Conservation (phyloP, 2,888 invertebrate genomes). For the Drosophila conformis region DNA sequence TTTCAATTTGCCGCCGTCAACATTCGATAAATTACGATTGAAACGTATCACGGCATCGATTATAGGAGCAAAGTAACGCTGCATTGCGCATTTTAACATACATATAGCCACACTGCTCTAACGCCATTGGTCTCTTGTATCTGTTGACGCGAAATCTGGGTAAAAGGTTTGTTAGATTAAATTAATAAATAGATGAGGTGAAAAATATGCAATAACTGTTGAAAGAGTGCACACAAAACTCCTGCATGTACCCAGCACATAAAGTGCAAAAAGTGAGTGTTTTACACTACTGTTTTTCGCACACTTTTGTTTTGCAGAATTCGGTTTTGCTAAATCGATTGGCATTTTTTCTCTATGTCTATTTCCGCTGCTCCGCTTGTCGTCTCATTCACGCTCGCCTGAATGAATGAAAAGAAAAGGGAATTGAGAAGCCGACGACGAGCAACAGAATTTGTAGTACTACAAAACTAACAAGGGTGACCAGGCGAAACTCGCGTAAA, state of each 20-base stretch:
- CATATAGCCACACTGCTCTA: conserved; percentile 59
- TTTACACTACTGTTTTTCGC: conserved; percentile 15
- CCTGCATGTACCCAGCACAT: conserved; percentile 24
- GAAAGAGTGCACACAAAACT: conserved; percentile 6
- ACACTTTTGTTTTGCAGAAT: conserved; percentile 37
- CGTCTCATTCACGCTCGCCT: conserved; percentile 50
- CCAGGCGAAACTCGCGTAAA: conserved; percentile 47
- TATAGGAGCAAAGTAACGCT: conserved; percentile 9
- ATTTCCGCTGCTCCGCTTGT: conserved; percentile 56
- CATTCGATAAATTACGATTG: conserved; percentile 31
- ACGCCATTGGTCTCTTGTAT: conserved; percentile 70
- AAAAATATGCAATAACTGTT: conserved; percentile 26
- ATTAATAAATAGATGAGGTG: conserved; percentile 17
- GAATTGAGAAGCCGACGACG: conserved; percentile 38
- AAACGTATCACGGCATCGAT: conserved; percentile 15
- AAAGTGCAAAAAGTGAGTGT: conserved; percentile 37
- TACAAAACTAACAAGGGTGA: conserved; percentile 49
- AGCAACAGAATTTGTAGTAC: conserved; percentile 35
- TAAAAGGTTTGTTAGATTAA: conserved; percentile 43
- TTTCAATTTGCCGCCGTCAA: background rate
- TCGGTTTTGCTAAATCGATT: conserved; percentile 71
- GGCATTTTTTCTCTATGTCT: conserved; percentile 79
- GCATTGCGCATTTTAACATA: conserved; percentile 7
- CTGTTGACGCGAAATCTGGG: conserved; percentile 62
- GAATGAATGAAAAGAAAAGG: conserved; percentile 47